Conservation (phyloP, 2,113 vertebrate genomes). For the Alligator sinensis region DNA sequence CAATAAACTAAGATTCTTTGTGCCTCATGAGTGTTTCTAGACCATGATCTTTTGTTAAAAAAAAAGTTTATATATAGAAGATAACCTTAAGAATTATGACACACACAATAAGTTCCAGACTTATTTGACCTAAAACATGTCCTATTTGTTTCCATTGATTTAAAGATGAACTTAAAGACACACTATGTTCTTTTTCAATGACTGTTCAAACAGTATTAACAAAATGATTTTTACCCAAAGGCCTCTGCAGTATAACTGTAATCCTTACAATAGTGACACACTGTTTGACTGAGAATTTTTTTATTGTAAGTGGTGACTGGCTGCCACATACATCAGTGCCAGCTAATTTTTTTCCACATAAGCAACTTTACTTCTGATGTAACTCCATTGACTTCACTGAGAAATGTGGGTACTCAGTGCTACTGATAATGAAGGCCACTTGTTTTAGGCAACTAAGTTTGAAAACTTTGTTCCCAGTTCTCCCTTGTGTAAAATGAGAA, state of each 20-base stretch:
- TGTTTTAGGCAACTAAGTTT: background rate
- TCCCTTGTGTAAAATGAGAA: background rate
- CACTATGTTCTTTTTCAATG: background rate
- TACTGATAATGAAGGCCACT: background rate
- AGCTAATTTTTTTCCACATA: background rate
- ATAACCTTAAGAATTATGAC: background rate
- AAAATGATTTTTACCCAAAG: background rate
- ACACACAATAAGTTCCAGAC: background rate
- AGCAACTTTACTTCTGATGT: constrained; percentile 26
- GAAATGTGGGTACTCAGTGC: background rate
- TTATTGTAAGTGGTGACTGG: background rate
- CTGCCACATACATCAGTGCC: background rate
- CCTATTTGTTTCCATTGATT: background rate
- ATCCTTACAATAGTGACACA: background rate
- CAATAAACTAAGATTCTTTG: background rate
- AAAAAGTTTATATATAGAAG: background rate
- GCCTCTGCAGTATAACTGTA: background rate
- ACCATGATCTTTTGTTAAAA: background rate
- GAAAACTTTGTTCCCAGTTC: background rate
- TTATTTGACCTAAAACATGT: background rate
- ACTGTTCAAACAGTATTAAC: background rate
- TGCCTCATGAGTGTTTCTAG: background rate
- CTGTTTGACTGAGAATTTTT: background rate
- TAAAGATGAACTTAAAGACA: background rate
- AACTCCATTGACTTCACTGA: background rate